Percentiles rank a stretch among this genome's conserved stretches.
phyloP scores from a whole-genome alignment of 2,797 vertebrate species.

The Prunella strophiata region DNA sequence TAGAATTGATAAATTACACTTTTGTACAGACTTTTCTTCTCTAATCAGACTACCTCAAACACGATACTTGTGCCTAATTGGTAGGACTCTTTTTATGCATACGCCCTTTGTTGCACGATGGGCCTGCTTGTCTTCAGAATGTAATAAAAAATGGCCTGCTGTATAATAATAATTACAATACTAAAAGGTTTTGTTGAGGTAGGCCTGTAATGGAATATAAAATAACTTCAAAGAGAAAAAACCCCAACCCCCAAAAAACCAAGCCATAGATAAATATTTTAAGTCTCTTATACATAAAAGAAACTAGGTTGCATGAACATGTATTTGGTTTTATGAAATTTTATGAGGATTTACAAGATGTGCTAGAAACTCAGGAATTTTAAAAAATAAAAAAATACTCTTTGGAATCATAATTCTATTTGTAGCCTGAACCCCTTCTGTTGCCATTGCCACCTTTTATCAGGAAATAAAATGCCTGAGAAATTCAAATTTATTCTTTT shows the following conservation, averaged over 20 bases:
- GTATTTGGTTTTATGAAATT: not conserved
- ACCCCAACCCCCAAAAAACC: fast-evolving
- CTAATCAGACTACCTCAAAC: not conserved
- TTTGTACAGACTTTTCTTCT: not conserved
- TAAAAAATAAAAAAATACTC: not conserved
- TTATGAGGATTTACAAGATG: not conserved
- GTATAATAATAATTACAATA: not conserved
- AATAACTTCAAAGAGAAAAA: not conserved
- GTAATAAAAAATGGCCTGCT: not conserved
- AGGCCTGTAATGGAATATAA: not conserved
- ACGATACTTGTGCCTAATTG: not conserved
- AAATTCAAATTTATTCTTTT: not conserved
- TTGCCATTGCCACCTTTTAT: not conserved
- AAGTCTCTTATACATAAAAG: not conserved
- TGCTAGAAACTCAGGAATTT: not conserved
- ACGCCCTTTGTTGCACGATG: not conserved
- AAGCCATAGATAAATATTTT: not conserved
- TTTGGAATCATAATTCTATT: not conserved
- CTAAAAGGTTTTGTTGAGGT: not conserved
- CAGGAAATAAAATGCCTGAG: not conserved
- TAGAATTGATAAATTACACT: not conserved
- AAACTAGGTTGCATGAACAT: not conserved
- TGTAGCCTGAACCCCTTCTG: not conserved
- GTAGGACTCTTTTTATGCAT: not conserved
- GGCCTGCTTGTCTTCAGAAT: not conserved